phyloP scores from a whole-genome alignment of 2,113 vertebrate species.

The Corythornis madagascariensis region DNA sequence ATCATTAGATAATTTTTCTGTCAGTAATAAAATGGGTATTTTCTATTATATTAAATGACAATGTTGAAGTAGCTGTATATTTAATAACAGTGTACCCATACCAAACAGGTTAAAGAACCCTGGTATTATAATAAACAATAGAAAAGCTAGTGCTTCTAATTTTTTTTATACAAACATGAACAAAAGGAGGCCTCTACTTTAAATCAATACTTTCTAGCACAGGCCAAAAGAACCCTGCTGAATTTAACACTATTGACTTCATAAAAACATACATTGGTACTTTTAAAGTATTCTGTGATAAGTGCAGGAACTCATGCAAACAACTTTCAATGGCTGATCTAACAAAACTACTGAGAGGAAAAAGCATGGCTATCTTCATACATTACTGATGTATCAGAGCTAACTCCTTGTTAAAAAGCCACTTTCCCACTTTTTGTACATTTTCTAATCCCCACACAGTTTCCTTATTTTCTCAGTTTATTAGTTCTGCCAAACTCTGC shows the following conservation, averaged over 20 bases:
- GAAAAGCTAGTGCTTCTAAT: not conserved
- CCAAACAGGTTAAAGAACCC: not conserved
- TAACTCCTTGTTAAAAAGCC: not conserved
- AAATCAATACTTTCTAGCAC: not conserved
- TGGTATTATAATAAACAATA: not conserved
- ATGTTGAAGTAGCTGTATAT: not conserved
- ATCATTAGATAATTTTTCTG: not conserved
- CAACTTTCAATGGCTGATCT: not conserved
- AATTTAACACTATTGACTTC: not conserved
- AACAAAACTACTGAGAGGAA: not conserved
- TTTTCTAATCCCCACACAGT: not conserved
- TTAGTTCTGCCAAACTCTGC: not conserved
- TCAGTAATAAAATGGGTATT: not conserved
- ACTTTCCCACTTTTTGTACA: not conserved
- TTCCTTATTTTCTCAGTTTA: not conserved
- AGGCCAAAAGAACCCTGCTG: not conserved
- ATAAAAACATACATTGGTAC: not conserved
- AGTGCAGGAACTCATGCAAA: not conserved
- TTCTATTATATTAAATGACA: not conserved
- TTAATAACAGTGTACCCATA: not conserved
- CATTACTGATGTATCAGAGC: not conserved
- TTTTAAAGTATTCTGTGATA: not conserved
- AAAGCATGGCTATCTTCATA: not conserved
- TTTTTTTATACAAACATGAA: not conserved
- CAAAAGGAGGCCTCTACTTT: not conserved